Percentiles rank a stretch among this genome's conserved stretches.
phyloP scores from a whole-genome alignment of 2,797 vertebrate species.

The Falco novaeseelandiae region DNA sequence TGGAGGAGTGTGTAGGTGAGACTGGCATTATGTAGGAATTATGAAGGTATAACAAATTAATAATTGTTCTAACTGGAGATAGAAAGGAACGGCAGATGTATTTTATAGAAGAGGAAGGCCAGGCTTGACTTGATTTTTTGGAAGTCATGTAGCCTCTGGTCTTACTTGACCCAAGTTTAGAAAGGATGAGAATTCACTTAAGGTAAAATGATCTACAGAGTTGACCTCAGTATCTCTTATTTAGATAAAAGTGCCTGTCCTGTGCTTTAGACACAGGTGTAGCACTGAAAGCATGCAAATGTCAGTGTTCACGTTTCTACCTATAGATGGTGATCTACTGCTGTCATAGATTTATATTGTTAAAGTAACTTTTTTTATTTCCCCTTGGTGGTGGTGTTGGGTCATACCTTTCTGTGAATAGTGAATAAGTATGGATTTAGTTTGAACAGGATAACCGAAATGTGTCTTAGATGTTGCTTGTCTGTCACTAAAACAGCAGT shows the following conservation, averaged over 20 bases:
- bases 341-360: background rate
- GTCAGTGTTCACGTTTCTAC: background rate
- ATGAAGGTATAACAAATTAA: background rate
- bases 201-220: background rate
- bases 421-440: background rate
- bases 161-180: background rate
- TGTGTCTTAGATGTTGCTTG: background rate
- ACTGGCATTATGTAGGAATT: background rate
- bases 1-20: background rate
- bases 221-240: background rate
- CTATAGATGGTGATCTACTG: constrained; percentile 7
- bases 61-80: background rate
- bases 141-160: background rate
- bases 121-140: background rate
- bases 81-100: background rate
- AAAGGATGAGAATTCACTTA: background rate
- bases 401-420: background rate
- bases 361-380: background rate
- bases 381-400: background rate
- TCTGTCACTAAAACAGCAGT: background rate
- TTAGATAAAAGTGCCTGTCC: background rate
- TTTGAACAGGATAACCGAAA: background rate
- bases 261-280: background rate
- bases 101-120: background rate
- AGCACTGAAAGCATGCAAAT: background rate